Conservation (phyloP, 2,888 invertebrate species). For the Ommatoiulus sabulosus region DNA sequence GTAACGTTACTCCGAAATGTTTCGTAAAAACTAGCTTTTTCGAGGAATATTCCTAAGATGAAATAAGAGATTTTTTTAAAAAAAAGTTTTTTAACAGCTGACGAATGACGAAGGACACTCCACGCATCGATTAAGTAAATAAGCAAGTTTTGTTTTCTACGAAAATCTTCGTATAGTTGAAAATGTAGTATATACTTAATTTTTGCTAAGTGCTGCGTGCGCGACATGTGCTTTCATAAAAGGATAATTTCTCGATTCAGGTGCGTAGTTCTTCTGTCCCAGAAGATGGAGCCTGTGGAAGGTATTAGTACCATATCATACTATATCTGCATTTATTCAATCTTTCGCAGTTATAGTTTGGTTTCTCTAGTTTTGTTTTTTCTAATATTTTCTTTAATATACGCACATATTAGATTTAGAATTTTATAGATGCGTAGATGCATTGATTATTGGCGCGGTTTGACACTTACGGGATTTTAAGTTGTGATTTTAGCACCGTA, state of each 20-base stretch:
- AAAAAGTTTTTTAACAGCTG: too few relatives aligned
- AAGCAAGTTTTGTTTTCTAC: too few relatives aligned
- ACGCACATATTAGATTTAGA: not conserved
- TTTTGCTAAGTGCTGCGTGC: too few relatives aligned
- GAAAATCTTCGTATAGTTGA: too few relatives aligned
- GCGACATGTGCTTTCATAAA: conserved; percentile 2
- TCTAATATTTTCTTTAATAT: not conserved
- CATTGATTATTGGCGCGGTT: not conserved
- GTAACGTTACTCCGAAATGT: too few relatives aligned
- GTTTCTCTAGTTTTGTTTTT: not conserved
- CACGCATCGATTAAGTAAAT: too few relatives aligned
- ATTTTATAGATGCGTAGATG: not conserved
- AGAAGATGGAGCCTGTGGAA: not conserved
- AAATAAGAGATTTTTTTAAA: too few relatives aligned
- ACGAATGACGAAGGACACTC: too few relatives aligned
- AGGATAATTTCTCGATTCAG: conserved; percentile 16
- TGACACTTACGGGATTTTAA: not conserved
- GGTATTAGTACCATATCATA: not conserved
- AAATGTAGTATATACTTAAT: too few relatives aligned
- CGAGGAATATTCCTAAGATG: too few relatives aligned
- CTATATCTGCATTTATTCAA: not conserved
- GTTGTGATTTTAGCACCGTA: too few relatives aligned
- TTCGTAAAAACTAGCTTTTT: too few relatives aligned
- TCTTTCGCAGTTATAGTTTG: not conserved
- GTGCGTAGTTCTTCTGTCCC: not conserved